phyloP scores from a whole-genome alignment of 2,888 invertebrate species.

The Lithophane socia region DNA sequence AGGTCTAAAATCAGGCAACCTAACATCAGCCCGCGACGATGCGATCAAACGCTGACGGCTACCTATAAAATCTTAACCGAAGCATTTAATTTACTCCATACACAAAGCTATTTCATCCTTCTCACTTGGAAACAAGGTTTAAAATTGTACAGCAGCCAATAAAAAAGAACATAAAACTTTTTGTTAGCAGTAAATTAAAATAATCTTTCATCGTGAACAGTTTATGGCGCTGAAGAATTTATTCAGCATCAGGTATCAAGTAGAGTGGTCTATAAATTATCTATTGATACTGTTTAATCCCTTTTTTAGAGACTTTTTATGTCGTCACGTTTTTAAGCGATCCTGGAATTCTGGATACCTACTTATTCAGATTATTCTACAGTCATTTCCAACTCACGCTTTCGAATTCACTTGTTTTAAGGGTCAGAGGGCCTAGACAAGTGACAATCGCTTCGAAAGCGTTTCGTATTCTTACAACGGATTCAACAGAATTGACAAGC shows the following conservation, averaged over 20 bases:
- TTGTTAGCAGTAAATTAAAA: conserved; percentile 65
- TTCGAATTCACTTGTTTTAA: background rate
- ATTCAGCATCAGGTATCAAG: conserved; percentile 62
- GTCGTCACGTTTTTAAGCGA: conserved; percentile 4
- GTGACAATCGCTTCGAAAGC: too few relatives aligned
- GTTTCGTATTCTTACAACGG: too few relatives aligned
- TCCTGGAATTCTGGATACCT: background rate
- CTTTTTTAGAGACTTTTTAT: conserved; percentile 45
- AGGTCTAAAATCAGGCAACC: conserved; percentile 5
- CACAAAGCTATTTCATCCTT: conserved; percentile 2
- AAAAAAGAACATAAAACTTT: conserved; percentile 50
- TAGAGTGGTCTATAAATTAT: conserved; percentile 65
- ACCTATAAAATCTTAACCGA: conserved; percentile 48
- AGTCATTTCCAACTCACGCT: background rate
- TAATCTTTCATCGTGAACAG: conserved; percentile 62
- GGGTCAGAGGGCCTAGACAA: too few relatives aligned
- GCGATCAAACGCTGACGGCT: conserved; percentile 27
- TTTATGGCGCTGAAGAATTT: conserved; percentile 60
- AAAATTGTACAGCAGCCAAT: conserved; percentile 12
- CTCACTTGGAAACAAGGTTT: conserved; percentile 1
- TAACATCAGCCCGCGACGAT: conserved; percentile 22
- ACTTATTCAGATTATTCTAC: background rate
- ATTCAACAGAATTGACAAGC: too few relatives aligned
- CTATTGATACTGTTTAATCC: conserved; percentile 61
- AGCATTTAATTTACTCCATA: conserved; percentile 39